phyloP scores from a whole-genome alignment of 2,113 vertebrate genomes.

The Ctenodactylus gundi region DNA sequence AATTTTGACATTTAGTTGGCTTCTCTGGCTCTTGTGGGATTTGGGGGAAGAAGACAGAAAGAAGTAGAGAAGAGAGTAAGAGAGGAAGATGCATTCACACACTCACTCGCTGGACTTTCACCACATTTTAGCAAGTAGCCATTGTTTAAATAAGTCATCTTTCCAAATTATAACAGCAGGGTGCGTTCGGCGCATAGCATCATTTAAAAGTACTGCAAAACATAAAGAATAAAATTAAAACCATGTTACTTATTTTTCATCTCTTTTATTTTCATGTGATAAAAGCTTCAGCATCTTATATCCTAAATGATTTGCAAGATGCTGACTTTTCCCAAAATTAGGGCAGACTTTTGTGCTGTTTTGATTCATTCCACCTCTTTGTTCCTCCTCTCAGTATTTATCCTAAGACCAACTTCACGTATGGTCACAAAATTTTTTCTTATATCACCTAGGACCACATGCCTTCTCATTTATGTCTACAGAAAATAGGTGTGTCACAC shows the following conservation, averaged over 20 bases:
- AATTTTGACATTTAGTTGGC: constrained; percentile 77
- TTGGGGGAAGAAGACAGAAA: constrained; percentile 30
- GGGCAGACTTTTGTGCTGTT: background rate
- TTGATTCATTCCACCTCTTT: background rate
- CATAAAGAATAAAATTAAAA: constrained; percentile 36
- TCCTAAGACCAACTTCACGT: background rate
- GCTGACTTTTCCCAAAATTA: constrained; percentile 13
- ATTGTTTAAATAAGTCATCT: constrained; percentile 22
- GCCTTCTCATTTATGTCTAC: background rate
- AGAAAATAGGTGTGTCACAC: background rate
- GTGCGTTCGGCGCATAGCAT: background rate
- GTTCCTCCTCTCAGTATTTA: background rate
- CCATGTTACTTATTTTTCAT: background rate
- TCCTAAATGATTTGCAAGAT: constrained; percentile 15
- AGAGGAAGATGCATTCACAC: background rate
- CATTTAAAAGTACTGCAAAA: constrained; percentile 15
- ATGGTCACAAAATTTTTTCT: background rate
- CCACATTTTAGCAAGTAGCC: constrained; percentile 24
- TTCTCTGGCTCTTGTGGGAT: constrained; percentile 56
- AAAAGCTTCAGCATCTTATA: constrained; percentile 8
- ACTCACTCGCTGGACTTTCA: background rate
- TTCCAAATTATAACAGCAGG: constrained; percentile 35
- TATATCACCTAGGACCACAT: background rate
- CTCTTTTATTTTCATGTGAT: constrained; percentile 21
- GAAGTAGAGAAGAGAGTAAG: constrained; percentile 12